Base-by-base conservation (phyloP, 2,113 vertebrate genomes). In the Heterocephalus glaber region DNA sequence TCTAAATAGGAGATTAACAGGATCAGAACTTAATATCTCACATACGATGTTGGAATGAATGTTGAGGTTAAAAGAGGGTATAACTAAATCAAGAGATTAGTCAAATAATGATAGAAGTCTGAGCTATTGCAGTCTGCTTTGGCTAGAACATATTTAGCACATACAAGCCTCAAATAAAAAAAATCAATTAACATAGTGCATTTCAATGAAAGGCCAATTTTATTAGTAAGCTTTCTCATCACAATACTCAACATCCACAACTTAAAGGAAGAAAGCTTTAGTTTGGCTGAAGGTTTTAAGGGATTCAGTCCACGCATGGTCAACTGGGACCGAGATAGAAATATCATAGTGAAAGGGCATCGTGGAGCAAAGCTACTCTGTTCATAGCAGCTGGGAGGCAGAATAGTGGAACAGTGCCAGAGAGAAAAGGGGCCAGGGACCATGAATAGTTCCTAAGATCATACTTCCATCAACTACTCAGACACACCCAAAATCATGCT, bases 11-110 rank as follows among this genome's bases (percentile, higher is more conserved):
- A 38, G 44, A 49, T 44, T 65, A 79, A 89, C 8, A 54, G 89
- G 41, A 86, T 76, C n/a, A 35, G 76, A 80, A 66, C 70, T 83
- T 92, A 35, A 13, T 80, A 81, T 95, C n/a, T 76, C 41, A 85
- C 22, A 33, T 82, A 33, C 0, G 26, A 22, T 56, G 33, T 81
- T 70, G 24, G 68, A 76, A 26, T 72, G 47, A 38, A 85, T 47
- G 76, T 56, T 41, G n/a, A 56, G 8, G 20, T 87, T 58, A 38
- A 92, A 80, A 80, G 14, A 1, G 10, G 0, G 3, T 63, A 9
- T 19, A 68, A 77, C 47, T 90, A 88, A 63, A 68, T 26, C 56
- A 38, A 90, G n/a, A 80, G 8, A 47, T 58, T 47, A 92, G 54
- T 61, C 44, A 58, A n/a, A 28, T 82, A 30, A 49, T 17, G 77